Evolutionary conservation across 2,888 invertebrate genomes (phyloP), one percentile per base, ranked within the genome.

Genomic region (Nowickia ferox): DNA sequence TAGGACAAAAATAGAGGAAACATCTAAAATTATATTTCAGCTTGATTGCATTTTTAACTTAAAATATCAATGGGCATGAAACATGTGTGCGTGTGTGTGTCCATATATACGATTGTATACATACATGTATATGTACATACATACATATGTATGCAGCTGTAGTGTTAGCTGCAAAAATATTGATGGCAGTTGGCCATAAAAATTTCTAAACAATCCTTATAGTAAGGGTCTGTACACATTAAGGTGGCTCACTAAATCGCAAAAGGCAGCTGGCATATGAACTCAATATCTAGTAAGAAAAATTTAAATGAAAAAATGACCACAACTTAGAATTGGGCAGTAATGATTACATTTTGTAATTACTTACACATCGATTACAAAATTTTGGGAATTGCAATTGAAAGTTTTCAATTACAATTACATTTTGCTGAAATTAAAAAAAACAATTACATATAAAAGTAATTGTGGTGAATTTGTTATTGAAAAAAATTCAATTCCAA

Each of bases 141-240:
- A 30, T 30, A 30, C 6, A 6, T 30, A 30, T 30, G 30, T 30
- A 0, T 59, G 57, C 10, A 59, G n/a, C 17, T 22, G 59, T 42
- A 59, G 22, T 11, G 55, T 55, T 48, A 57, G 17, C 53, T 53
- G 51, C 61, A 81, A 66, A 84, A 81, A 81, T 72, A 44, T 76
- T 85, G 74, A 85, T 83, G 85, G 85, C 85, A 85, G 57, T 83
- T 82, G 78, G 85, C 85, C 85, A 79, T 78, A 75, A 44, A 57
- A 65, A 78, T 71, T 40, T 66, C 53, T 71, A 72, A 74, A 72
- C 66, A 66, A 76, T 59, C 38, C 59, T 38, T 46, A 42, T 17
- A 44, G 11, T 19, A n/a, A 10, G 40, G 11, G 3, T 74, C 53
- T 57, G 48, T 15, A 3, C 9, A 46, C 59, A 84, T 69, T 69